Percentiles rank a stretch among this genome's conserved stretches.
Conservation (phyloP, 2,888 invertebrate species). For the Choristoneura rosaceana region DNA sequence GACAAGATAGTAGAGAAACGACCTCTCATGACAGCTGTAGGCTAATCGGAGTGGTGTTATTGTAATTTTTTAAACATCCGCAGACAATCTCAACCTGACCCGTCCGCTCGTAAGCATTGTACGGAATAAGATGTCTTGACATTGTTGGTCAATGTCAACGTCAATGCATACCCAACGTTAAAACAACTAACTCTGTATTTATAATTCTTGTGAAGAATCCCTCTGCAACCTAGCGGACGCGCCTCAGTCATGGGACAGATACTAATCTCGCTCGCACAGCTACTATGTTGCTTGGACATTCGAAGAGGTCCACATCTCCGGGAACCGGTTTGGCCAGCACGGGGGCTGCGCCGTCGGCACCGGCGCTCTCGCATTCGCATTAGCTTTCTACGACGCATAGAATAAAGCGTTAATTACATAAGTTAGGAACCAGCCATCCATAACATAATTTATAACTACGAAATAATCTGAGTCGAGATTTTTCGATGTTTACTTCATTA, state of each 20-base stretch:
- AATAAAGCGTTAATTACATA: slow-evolving; percentile 58
- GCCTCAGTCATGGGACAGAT: neutral
- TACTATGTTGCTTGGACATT: neutral
- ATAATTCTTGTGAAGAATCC: no score
- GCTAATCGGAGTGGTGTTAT: no score
- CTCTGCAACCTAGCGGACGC: no score
- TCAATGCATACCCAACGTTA: no score
- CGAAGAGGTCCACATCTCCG: slow-evolving; percentile 8
- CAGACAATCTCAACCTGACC: no score
- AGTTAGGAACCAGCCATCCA: slow-evolving; percentile 42
- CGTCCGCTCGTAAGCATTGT: no score
- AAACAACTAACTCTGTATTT: no score
- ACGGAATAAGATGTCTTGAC: no score
- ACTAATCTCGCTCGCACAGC: neutral
- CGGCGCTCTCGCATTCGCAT: slow-evolving; percentile 68
- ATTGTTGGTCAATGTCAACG: no score
- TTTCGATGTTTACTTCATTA: neutral
- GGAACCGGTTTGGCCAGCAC: slow-evolving; percentile 35
- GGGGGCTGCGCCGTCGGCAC: slow-evolving; percentile 1
- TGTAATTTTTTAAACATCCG: no score
- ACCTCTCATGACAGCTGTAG: no score
- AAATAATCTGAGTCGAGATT: neutral
- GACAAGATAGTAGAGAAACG: no score
- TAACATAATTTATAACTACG: neutral
- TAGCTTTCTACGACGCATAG: slow-evolving; percentile 72